Evolutionary conservation across 2,888 invertebrate species (phyloP).

Genomic region (Drosophila antonietae): DNA sequence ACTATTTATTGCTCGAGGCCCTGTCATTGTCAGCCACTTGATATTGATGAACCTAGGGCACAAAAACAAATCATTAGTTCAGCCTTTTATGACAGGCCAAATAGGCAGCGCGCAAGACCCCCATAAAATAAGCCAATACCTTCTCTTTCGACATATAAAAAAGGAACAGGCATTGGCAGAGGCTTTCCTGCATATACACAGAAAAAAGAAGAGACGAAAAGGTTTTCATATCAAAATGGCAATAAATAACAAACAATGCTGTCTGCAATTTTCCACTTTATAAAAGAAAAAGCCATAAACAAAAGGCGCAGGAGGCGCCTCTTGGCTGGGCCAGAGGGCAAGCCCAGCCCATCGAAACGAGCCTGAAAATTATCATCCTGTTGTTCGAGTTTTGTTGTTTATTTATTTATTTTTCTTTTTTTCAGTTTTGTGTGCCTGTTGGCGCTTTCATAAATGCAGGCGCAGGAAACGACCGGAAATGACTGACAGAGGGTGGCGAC

Average conservation of each 20-base stretch:
- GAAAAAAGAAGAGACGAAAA: slow-evolving; percentile 36
- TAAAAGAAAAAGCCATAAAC: slow-evolving; percentile 76
- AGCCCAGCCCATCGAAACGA: slow-evolving; percentile 35
- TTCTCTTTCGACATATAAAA: neutral
- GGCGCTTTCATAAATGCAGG: slow-evolving; percentile 64
- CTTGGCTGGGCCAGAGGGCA: neutral
- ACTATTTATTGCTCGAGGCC: slow-evolving; percentile 15
- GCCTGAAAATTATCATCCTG: slow-evolving; percentile 77
- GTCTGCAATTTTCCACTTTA: slow-evolving; percentile 80
- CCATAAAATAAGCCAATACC: slow-evolving; percentile 36
- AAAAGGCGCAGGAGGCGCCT: slow-evolving; percentile 36
- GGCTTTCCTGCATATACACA: slow-evolving; percentile 18
- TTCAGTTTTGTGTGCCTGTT: slow-evolving; percentile 22
- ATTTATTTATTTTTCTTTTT: slow-evolving; percentile 14
- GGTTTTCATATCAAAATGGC: slow-evolving; percentile 78
- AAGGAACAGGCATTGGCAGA: neutral
- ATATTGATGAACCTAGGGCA: slow-evolving; percentile 57
- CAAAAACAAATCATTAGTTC: slow-evolving; percentile 62
- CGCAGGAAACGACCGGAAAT: slow-evolving; percentile 60
- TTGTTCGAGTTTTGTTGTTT: slow-evolving; percentile 51
- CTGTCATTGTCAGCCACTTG: slow-evolving; percentile 66
- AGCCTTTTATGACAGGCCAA: slow-evolving; percentile 65
- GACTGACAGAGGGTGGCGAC: slow-evolving; percentile 62
- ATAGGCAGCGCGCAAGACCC: slow-evolving; percentile 2
- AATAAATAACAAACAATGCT: slow-evolving; percentile 79